A percentile compares a stretch with the other conserved stretches of the same genome.
Evolutionary conservation across 2,113 vertebrate genomes (phyloP).

Genomic region (Hystrix cristata): DNA sequence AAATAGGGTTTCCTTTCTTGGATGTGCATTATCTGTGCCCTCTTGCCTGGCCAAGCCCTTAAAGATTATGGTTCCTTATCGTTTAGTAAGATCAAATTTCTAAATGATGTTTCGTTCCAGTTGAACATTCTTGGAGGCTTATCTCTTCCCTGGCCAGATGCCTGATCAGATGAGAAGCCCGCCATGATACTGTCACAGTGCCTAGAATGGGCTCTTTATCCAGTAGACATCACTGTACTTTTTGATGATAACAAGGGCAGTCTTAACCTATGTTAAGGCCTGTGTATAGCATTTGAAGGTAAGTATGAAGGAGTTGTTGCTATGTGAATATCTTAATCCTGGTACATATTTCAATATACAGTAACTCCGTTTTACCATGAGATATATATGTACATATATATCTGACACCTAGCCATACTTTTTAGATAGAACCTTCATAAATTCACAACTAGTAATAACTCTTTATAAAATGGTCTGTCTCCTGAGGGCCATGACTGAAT

Average conservation of each 20-base stretch:
- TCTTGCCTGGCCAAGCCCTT: conserved; percentile 81
- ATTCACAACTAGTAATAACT: conserved; percentile 59
- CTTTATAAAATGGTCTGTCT: conserved; percentile 35
- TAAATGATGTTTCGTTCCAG: conserved; percentile 85
- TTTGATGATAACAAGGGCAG: conserved; percentile 84
- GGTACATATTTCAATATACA: conserved; percentile 72
- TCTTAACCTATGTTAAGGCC: conserved; percentile 84
- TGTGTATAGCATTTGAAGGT: conserved; percentile 83
- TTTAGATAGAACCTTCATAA: conserved; percentile 52
- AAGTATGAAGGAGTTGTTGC: conserved; percentile 83
- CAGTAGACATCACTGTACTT: conserved; percentile 85
- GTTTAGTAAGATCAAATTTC: conserved; percentile 83
- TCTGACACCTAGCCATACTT: conserved; percentile 39
- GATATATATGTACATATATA: neutral
- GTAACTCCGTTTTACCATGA: conserved; percentile 55
- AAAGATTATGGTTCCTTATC: conserved; percentile 78
- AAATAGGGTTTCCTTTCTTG: conserved; percentile 73
- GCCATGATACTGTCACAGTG: conserved; percentile 83
- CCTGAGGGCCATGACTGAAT: conserved; percentile 12
- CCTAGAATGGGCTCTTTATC: conserved; percentile 85
- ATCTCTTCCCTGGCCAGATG: conserved; percentile 85
- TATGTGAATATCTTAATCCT: conserved; percentile 79
- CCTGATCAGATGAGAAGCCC: conserved; percentile 85
- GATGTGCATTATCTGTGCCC: conserved; percentile 79
- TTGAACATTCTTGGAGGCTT: conserved; percentile 84